Evolutionary conservation across 2,797 vertebrate genomes (phyloP).

Genomic region (Margarornis squamiger): DNA sequence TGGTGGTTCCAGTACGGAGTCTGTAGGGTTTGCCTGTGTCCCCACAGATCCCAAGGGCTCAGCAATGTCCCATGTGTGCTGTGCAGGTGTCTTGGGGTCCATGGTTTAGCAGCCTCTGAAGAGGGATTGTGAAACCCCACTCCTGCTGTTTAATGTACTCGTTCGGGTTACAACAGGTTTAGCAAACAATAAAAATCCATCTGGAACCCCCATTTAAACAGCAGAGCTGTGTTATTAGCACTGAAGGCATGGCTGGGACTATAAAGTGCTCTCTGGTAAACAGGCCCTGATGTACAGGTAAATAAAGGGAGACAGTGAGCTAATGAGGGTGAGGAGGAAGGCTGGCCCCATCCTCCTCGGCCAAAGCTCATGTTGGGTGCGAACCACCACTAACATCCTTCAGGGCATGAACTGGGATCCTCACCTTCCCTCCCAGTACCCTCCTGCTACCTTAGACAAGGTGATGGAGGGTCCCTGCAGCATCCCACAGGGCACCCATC

Average conservation of each 20-base stretch:
- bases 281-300: neutral
- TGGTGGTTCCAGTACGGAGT: neutral
- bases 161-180: conserved; percentile 71
- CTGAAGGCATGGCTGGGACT: neutral
- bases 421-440: neutral
- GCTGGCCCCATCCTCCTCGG: neutral
- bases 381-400: neutral
- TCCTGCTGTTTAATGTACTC: conserved; percentile 68
- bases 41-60: conserved; percentile 68
- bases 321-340: neutral
- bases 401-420: neutral
- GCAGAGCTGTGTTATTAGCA: neutral
- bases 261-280: neutral
- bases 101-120: conserved; percentile 72
- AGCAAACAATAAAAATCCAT: conserved; percentile 79
- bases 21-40: conserved; percentile 75
- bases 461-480: neutral
- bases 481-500: neutral
- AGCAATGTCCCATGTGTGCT: conserved; percentile 64
- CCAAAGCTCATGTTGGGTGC: neutral
- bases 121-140: neutral
- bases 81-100: neutral
- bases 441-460: rapidly evolving
- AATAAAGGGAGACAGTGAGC: neutral
- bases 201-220: conserved; percentile 39